Evolutionary conservation across 1,140 invertebrate genomes (phyloP), one percentile per base, ranked within the genome.

Genomic region (Lanistes nyassanus): DNA sequence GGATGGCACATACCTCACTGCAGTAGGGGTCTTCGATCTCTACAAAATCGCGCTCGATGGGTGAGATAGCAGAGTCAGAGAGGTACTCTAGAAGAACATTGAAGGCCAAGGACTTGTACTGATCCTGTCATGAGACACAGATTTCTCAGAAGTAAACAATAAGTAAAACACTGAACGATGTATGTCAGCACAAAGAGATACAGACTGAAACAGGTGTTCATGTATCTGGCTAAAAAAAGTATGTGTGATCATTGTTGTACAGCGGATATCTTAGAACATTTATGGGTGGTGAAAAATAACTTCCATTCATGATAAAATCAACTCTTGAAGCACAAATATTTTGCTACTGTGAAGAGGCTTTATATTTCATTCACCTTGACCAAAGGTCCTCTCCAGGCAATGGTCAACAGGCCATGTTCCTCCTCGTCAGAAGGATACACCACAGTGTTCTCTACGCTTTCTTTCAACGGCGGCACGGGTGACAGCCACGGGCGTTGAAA

Each of bases 351-450:
- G 11, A 66, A 66, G 13, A 36, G 23, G 26, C 5, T 21, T 36
- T 16, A 34, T 68, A n/a, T 53, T 9, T 71, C 36, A 51, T 73
- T 76, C 64, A 89, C 90, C 75, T 85, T 85, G 11, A 84, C 88
- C n/a, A 68, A 37, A 0, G 95, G 95, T n/a, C 96, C 96, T 79
- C 95, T 90, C 94, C 95, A 97, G 0, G 92, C 94, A 76, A 95
- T 91, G 75, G 91, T 89, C 34, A 97, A 94, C 80, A 96, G 89
- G 36, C 96, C 96, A 90, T 94, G 94, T 76, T 93, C 93, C 86
- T 96, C 95, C 73, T 95, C 94, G 87, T 97, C 95, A 62, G 93
- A 93, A 0, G 96, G 94, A 91, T 95, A 97, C 74, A 91, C 89
- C 29, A 92, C 83, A 77, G 88, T 79, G 58, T 87, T 78, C 53